Base-by-base conservation (phyloP, 1,140 invertebrate genomes). In the Leguminivora glycinivorella region DNA sequence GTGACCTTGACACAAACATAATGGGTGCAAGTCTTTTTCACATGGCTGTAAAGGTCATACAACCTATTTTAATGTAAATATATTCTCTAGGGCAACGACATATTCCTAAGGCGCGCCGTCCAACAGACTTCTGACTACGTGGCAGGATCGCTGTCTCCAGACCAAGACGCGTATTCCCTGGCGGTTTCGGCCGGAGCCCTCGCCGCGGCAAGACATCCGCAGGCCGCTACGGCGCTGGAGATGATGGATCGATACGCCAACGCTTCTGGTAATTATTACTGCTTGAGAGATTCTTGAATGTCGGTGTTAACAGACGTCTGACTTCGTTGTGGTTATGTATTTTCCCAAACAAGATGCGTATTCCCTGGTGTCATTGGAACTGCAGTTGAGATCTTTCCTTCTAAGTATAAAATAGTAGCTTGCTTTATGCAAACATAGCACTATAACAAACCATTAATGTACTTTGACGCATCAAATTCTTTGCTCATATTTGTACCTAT, bases 111-210 rank as follows among this genome's bases (percentile, higher is more conserved):
- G 72, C 95, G 95, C 72, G 93, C 93, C 7, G 94, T 95, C 69
- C 95, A 95, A 78, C 96, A 96, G 83, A 97, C 95, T 2, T 86
- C 96, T 6, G 94, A 96, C 72, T 99, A 96, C 83, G 89, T 99
- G 24, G 95, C 95, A 0, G 91, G 93, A 24, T 94, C 96, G 67
- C 92, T 98, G 25, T 93, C 95, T 19, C 93, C 93, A 58, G 93
- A 78, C 0, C 56, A 83, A 47, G 85, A 88, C 56, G 83, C 89
- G 0, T 83, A 82, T 72, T 70, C 83, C 0, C 80, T 92, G 29
- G 89, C 90, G 0, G 69, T 88, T 12, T 73, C 80, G 5, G 79
- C 81, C 22, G 77, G 69, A 40, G 86, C 90, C 9, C 75, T 91
- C 1, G 77, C 85, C 0, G 82, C 82, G 4, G 80, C 79, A 1